A percentile compares a stretch with the other conserved stretches of the same genome.
Evolutionary conservation across 2,888 invertebrate genomes (phyloP).

Genomic region (Luperina nickerlii): DNA sequence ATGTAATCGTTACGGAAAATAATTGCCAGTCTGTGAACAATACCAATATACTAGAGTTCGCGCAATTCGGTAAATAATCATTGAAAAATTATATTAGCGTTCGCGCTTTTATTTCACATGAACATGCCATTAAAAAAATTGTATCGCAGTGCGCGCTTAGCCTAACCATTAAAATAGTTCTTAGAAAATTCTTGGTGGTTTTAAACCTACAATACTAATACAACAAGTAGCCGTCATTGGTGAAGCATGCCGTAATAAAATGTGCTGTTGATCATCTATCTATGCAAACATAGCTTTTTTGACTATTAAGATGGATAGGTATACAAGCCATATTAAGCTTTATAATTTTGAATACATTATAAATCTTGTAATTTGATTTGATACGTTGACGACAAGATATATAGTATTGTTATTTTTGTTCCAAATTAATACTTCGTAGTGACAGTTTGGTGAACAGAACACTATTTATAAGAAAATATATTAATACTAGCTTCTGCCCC

Average conservation of each 20-base stretch:
- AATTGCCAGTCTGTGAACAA: background rate
- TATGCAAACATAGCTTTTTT: conserved; percentile 28
- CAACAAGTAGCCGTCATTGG: conserved; percentile 20
- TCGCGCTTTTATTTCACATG: background rate
- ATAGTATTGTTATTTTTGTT: background rate
- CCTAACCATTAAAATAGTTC: conserved; percentile 16
- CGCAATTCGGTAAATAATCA: background rate
- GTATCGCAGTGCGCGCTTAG: background rate
- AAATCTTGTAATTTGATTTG: background rate
- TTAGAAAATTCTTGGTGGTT: conserved; percentile 36
- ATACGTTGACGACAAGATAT: conserved; percentile 4
- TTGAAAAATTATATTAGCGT: background rate
- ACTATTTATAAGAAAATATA: background rate
- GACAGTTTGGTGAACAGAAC: conserved; percentile 2
- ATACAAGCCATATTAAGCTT: conserved; percentile 1
- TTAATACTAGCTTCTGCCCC: too few relatives aligned
- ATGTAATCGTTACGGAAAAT: background rate
- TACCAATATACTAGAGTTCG: background rate
- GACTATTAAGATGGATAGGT: background rate
- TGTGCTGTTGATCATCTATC: conserved; percentile 18
- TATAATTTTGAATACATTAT: background rate
- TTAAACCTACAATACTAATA: conserved; percentile 50
- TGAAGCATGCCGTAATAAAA: conserved; percentile 51
- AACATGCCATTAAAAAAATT: background rate
- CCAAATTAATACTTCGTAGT: background rate